A percentile compares a stretch with the other conserved stretches of the same genome.
phyloP scores from a whole-genome alignment of 2,888 invertebrate genomes.

The Boloria selene region DNA sequence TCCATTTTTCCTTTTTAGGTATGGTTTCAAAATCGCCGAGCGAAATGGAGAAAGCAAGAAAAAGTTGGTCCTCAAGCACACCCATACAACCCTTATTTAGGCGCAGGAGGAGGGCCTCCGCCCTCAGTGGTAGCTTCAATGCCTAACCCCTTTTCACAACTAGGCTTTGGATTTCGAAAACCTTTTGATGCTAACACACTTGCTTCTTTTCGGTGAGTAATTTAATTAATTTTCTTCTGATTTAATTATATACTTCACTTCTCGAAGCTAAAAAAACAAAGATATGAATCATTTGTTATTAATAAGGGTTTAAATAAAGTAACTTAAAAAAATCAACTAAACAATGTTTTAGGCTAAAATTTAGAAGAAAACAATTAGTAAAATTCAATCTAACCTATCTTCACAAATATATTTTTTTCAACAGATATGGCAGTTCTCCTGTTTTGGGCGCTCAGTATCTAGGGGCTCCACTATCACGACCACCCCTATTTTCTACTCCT shows the following conservation, averaged over 20 bases:
- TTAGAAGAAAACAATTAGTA: neutral
- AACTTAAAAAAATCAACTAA: no score
- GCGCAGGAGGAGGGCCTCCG: constrained; percentile 84
- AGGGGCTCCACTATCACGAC: constrained; percentile 71
- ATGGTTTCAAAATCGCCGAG: constrained; percentile 96
- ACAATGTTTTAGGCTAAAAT: no score
- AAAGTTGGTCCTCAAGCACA: constrained; percentile 95
- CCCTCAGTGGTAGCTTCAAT: constrained; percentile 89
- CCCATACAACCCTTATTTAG: constrained; percentile 93
- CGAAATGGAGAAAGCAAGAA: constrained; percentile 96
- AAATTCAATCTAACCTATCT: neutral
- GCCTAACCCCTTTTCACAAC: constrained; percentile 91
- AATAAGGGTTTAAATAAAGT: no score
- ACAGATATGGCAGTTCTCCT: constrained; percentile 68
- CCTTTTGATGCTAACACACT: constrained; percentile 86
- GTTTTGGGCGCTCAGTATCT: constrained; percentile 77
- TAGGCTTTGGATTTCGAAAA: constrained; percentile 89
- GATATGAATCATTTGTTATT: no score
- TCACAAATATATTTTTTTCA: constrained; percentile 3
- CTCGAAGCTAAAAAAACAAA: no score
- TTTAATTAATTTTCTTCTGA: neutral
- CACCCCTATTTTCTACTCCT: constrained; percentile 84
- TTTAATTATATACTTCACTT: no score
- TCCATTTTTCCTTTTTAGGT: constrained; percentile 84
- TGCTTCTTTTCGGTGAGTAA: constrained; percentile 86